Evolutionary conservation across 2,888 invertebrate genomes (phyloP).

Genomic region (Epirrhoe tristata): DNA sequence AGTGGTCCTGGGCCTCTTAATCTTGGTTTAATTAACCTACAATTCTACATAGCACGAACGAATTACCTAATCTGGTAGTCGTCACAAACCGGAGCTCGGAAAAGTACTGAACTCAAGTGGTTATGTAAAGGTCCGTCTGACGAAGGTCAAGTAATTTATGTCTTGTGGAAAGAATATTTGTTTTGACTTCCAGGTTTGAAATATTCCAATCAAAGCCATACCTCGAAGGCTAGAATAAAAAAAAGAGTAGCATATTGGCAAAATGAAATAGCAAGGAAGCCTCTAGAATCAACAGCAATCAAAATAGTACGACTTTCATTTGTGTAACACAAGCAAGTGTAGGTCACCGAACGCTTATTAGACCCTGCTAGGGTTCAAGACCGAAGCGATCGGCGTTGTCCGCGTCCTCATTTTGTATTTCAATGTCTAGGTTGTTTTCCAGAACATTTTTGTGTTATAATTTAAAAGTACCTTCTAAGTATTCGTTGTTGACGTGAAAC

Average conservation of each 20-base stretch:
- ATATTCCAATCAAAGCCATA: not conserved
- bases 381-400: constrained; percentile 12
- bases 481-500: not conserved
- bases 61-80: constrained; percentile 16
- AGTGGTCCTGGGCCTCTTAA: constrained; percentile 1
- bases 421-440: constrained; percentile 40
- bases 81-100: constrained; percentile 15
- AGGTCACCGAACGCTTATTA: constrained; percentile 47
- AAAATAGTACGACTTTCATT: not conserved
- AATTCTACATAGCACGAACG: constrained; percentile 19
- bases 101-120: constrained; percentile 22
- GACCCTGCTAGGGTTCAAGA: constrained; percentile 44
- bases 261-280: not conserved
- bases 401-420: constrained; percentile 33
- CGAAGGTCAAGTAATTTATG: constrained; percentile 18
- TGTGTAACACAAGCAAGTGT: constrained; percentile 25
- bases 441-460: not conserved
- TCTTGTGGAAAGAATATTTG: not conserved
- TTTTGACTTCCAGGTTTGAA: not conserved
- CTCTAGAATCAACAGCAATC: not conserved
- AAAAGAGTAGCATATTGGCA: not conserved
- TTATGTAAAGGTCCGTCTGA: constrained; percentile 25
- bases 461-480: not conserved
- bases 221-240: not conserved
- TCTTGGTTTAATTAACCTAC: constrained; percentile 14